Evolutionary conservation across 2,888 invertebrate genomes (phyloP), one percentile per base, ranked within the genome.

Genomic region (Galeruca laticollis): DNA sequence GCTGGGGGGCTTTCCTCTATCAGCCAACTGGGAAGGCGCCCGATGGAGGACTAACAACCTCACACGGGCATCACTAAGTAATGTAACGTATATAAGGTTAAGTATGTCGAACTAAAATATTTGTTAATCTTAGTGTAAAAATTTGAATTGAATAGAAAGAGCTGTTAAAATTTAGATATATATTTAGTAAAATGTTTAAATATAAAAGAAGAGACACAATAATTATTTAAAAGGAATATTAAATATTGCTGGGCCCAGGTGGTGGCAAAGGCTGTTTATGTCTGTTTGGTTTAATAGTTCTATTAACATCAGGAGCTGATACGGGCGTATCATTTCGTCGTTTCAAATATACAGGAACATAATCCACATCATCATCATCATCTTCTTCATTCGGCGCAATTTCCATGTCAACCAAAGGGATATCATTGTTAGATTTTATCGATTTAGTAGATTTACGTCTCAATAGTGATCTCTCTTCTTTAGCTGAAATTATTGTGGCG

Each of bases 311-410:
- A 9, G 78, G 78, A 18, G 76, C 26, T 26, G 26, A 26, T 26
- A 26, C 75, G 21, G 52, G 35, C 20, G 60, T 65, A 33, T 70
- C 60, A 11, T 76, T 74, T 51, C 66, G 66, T 57, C 76, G 61
- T 68, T 77, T 77, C 13, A 77, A 60, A 43, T 76, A 77, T 15
- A 78, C 76, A 1, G 78, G 75, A 13, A 72, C 52, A 56, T 78
- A 79, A 3, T 78, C 76, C n/a, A 37, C 63, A 33, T 75, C 73
- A 21, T 73, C 71, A 21, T 73, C 69, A 15, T 73, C 73, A 21
- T 73, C 71, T 26, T 67, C 66, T 20, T 63, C 60, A 3, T 65
- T 31, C 6, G 47, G 20, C 21, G 35, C 35, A 11, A 35, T 40
- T 43, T 64, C 49, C 60, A 76, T 61, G 26, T 68, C 56, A 2